These are phyloP conservation scores for Tachyglossus aculeatus DNA, from an alignment of 2,797 vertebrate species.

Conservation along the genomic window DNA sequence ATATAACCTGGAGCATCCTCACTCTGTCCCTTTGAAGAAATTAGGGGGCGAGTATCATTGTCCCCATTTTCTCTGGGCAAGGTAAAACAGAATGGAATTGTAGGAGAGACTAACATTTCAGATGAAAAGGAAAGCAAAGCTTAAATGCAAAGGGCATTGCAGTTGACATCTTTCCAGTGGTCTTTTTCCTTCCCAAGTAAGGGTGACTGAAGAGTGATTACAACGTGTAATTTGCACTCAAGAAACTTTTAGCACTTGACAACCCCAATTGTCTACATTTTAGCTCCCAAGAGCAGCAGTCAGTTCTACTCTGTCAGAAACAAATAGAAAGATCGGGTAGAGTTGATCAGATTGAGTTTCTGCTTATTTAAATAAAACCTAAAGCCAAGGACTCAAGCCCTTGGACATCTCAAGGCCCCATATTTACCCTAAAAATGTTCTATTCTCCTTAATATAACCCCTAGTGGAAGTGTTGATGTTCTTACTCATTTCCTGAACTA, in stretches of 20 bases:
- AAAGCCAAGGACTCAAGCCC: slow-evolving; percentile 5
- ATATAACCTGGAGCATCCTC: neutral
- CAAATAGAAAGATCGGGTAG: neutral
- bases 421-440: neutral
- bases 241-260: slow-evolving; percentile 9
- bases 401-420: neutral
- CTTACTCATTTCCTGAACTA: slow-evolving; percentile 12
- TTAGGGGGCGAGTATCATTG: neutral
- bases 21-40: neutral
- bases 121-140: neutral
- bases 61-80: neutral
- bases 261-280: neutral
- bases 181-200: neutral
- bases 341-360: neutral
- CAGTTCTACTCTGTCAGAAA: slow-evolving; percentile 4
- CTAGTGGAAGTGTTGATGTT: neutral
- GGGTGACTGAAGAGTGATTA: neutral
- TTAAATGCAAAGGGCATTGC: neutral
- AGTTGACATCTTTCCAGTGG: slow-evolving; percentile 3
- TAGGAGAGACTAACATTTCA: neutral
- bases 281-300: neutral
- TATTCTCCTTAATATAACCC: neutral
- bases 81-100: too few relatives aligned
- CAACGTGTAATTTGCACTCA: neutral
- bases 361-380: neutral